These are phyloP conservation scores for Drosophila cracens DNA, from an alignment of 2,888 invertebrate genomes.

Conservation along the genomic window DNA sequence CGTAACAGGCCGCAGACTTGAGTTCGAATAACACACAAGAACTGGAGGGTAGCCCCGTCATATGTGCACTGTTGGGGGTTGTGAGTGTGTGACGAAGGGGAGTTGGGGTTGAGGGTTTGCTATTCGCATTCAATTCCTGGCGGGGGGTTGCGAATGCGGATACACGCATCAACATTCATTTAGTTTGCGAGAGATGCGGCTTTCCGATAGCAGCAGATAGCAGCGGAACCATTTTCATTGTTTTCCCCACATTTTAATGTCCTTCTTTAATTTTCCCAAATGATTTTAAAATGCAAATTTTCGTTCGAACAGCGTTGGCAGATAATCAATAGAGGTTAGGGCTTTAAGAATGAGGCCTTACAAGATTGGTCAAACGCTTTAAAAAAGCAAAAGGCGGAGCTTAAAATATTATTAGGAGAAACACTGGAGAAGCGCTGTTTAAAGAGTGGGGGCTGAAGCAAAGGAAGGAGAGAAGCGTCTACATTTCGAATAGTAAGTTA, in stretches of 20 bases:
- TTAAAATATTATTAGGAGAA: not conserved
- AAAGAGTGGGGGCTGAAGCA: not conserved
- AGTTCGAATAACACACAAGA: constrained; percentile 66
- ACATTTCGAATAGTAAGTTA: not conserved
- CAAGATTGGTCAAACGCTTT: not conserved
- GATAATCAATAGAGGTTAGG: constrained; percentile 27
- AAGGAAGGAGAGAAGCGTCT: not conserved
- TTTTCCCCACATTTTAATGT: constrained; percentile 45
- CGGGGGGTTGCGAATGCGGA: constrained; percentile 48
- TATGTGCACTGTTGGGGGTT: constrained; percentile 5
- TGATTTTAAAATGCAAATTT: constrained; percentile 56
- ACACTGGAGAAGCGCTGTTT: not conserved
- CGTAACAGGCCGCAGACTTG: constrained; percentile 77
- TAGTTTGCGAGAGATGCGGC: constrained; percentile 51
- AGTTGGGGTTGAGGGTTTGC: constrained; percentile 2
- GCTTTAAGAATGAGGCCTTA: not conserved
- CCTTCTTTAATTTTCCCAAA: constrained; percentile 46
- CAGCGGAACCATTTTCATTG: constrained; percentile 36
- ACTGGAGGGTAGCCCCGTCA: constrained; percentile 27
- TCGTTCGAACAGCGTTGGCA: not conserved
- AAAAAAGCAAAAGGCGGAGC: not conserved
- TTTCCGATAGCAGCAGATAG: constrained; percentile 43
- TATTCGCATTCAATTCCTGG: constrained; percentile 15
- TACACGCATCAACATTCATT: constrained; percentile 62
- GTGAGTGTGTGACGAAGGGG: constrained; percentile 1